These are phyloP conservation scores for Pteropus rufus DNA, from an alignment of 2,797 vertebrate species.

Conservation along the genomic window DNA sequence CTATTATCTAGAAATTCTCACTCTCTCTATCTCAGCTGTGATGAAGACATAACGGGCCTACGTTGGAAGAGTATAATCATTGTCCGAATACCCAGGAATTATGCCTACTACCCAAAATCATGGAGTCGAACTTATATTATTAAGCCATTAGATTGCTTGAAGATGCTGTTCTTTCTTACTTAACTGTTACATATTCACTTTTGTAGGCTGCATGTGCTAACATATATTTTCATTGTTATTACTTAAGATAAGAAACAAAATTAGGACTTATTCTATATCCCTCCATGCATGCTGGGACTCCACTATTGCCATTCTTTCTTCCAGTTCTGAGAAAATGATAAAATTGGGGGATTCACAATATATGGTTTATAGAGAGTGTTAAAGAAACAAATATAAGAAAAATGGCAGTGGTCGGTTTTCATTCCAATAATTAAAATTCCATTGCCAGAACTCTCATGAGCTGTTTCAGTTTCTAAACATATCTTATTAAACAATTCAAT, in stretches of 20 bases:
- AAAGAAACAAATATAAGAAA: background rate
- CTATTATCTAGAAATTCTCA: background rate
- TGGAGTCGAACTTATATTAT: background rate
- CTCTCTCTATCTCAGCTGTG: background rate
- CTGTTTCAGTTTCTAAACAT: background rate
- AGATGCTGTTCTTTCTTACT: background rate
- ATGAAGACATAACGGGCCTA: background rate
- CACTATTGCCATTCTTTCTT: background rate
- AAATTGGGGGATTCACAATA: background rate
- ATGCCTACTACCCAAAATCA: background rate
- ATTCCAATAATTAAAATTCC: background rate
- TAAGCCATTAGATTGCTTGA: background rate
- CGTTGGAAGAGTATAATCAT: background rate
- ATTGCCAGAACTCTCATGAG: background rate
- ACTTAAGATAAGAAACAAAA: background rate
- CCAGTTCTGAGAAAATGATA: background rate
- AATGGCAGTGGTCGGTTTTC: background rate
- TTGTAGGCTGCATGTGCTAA: background rate
- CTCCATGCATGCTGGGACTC: background rate
- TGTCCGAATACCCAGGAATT: background rate
- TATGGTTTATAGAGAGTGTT: background rate
- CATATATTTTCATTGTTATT: background rate
- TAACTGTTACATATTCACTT: background rate
- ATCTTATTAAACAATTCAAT: background rate
- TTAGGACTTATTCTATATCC: background rate